Base-by-base conservation (phyloP, 2,113 vertebrate genomes). In the Sorex araneus region DNA sequence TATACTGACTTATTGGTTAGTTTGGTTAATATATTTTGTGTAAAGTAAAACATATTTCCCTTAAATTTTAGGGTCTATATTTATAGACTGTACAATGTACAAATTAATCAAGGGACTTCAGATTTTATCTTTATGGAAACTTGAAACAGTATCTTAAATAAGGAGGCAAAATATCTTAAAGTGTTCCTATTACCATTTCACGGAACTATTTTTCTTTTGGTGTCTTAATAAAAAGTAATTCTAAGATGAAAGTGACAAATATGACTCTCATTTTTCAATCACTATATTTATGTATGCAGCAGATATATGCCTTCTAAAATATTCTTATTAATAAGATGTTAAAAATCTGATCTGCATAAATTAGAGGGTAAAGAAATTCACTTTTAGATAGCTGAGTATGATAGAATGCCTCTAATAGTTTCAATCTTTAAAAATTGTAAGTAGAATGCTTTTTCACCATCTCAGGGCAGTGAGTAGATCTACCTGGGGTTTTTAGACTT, bases 381-480 rank as follows among this genome's bases (percentile, higher is more conserved):
- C 28, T 74, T 19, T 70, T 13, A 70, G 16, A 88, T 91, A 82
- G 85, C 2, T 78, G 81, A 80, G 67, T 50, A 45, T 85, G 43
- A 85, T 10, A 84, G n/a, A 60, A 69, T 18, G n/a, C 4, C 4
- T 83, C 5, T 84, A 11, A 32, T n/a, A 83, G 21, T 70, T 83
- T 90, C 28, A 90, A 27, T 86, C 6, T 92, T 88, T 40, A 92
- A 90, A 92, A 94, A 92, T n/a, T 89, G 30, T 87, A 93, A 96
- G 90, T 95, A 79, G 6, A 12, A 89, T 34, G 6, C 74, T 80
- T 80, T 34, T 16, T 90, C 12, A 10, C n/a, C 50, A 91, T 67
- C 60, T 89, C 21, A 85, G 64, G 92, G 77, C 10, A 78, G 36
- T 90, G 2, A 76, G 86, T 90, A 88, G 18, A 79, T 67, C 28